Conservation (phyloP, 2,113 vertebrate species). For the Uria aalge region DNA sequence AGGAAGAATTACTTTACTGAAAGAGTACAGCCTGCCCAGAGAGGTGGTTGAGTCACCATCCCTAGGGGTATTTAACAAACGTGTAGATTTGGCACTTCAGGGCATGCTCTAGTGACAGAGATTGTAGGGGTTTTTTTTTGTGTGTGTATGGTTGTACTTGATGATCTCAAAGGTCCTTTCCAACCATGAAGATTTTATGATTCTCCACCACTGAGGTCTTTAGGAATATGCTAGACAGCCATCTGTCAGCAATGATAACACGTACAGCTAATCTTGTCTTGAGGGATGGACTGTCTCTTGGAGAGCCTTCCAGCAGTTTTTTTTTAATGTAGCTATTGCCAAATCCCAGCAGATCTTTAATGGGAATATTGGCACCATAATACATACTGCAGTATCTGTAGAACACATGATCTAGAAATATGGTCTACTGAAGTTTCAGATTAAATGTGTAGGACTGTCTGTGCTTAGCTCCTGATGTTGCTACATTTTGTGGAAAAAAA, state of each 20-base stretch:
- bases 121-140: too few species aligned
- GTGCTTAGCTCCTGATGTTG: not conserved
- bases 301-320: not conserved
- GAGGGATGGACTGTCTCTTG: not conserved
- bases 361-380: not conserved
- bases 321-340: not conserved
- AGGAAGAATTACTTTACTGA: too few species aligned
- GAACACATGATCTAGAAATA: not conserved
- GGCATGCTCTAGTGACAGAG: too few species aligned
- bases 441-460: not conserved
- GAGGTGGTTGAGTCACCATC: too few species aligned
- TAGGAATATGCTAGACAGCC: not conserved
- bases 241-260: not conserved
- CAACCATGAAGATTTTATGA: not conserved
- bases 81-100: too few species aligned
- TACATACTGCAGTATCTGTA: not conserved
- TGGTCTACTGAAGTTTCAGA: not conserved
- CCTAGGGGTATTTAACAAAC: too few species aligned
- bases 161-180: too few species aligned
- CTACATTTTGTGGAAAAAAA: not conserved
- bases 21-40: too few species aligned
- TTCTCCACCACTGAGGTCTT: not conserved
- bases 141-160: too few species aligned
- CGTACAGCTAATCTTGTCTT: not conserved
- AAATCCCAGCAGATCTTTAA: slow-evolving; percentile 6